phyloP scores from a whole-genome alignment of 2,113 vertebrate genomes.

The Solenodon paradoxus region DNA sequence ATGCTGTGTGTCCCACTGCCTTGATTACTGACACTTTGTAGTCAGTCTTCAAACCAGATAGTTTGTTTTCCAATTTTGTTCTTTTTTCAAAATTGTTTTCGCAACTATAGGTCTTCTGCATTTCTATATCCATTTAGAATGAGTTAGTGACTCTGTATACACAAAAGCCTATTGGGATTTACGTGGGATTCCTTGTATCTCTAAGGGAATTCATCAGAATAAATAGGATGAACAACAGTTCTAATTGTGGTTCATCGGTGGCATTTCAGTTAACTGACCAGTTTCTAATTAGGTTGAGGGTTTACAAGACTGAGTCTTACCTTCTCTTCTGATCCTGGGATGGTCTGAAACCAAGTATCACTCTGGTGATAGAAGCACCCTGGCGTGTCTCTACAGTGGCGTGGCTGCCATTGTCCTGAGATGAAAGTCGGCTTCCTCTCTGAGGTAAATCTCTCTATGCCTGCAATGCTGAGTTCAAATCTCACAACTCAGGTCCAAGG shows the following conservation, averaged over 20 bases:
- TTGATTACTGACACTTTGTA: not conserved
- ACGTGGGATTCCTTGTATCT: not conserved
- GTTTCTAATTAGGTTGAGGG: not conserved
- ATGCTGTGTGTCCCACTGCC: not conserved
- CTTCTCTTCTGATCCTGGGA: not conserved
- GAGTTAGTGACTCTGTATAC: not conserved
- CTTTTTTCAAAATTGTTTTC: not conserved
- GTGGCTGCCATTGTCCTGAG: not conserved
- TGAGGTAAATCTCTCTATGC: not conserved
- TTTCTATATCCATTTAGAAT: not conserved
- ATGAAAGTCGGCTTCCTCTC: not conserved
- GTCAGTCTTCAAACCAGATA: not conserved
- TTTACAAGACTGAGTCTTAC: not conserved
- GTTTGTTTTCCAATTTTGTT: not conserved
- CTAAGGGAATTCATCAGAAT: not conserved
- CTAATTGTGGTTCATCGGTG: not conserved
- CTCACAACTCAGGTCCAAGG: not conserved
- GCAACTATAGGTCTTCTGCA: not conserved
- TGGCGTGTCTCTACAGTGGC: not conserved
- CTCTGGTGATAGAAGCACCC: not conserved
- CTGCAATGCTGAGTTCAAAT: not conserved
- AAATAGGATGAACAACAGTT: not conserved
- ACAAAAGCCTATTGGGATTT: not conserved
- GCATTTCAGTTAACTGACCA: not conserved
- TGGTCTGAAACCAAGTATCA: not conserved